Evolutionary conservation across 2,797 vertebrate genomes (phyloP).

Genomic region (Simalia tracyae): DNA sequence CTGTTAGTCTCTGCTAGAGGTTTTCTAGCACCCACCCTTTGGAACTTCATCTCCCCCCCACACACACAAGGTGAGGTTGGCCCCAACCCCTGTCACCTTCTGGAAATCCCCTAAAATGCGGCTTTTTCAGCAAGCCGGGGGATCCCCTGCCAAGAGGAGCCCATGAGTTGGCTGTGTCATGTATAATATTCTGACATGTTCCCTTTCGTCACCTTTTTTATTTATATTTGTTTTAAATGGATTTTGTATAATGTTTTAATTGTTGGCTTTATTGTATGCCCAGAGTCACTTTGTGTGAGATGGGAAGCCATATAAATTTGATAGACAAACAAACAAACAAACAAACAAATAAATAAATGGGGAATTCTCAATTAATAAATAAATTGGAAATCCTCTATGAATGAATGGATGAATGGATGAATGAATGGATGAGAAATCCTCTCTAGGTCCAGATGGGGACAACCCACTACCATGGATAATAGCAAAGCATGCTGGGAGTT

Average conservation of each 20-base stretch:
- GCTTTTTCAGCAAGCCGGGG: neutral
- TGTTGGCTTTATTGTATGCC: neutral
- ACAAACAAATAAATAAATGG: too few species aligned
- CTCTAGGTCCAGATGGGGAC: neutral
- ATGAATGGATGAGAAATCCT: neutral
- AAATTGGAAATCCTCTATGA: neutral
- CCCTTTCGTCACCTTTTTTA: neutral
- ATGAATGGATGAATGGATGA: neutral
- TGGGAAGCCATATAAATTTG: neutral
- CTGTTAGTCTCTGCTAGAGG: neutral
- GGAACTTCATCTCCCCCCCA: neutral
- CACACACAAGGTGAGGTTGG: neutral
- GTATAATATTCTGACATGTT: neutral
- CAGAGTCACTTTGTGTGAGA: neutral
- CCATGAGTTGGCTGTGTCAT: neutral
- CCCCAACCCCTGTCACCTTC: neutral
- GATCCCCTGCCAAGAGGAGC: neutral
- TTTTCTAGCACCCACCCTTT: neutral
- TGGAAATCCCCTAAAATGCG: neutral
- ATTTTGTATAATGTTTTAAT: neutral
- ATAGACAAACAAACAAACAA: neutral
- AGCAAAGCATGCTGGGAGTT: neutral
- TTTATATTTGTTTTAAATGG: neutral
- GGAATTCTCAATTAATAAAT: too few species aligned
- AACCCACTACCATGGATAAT: neutral